Percentiles rank a stretch among this genome's conserved stretches.
Conservation (phyloP, 1,140 invertebrate genomes). For the Microplitis mediator region DNA sequence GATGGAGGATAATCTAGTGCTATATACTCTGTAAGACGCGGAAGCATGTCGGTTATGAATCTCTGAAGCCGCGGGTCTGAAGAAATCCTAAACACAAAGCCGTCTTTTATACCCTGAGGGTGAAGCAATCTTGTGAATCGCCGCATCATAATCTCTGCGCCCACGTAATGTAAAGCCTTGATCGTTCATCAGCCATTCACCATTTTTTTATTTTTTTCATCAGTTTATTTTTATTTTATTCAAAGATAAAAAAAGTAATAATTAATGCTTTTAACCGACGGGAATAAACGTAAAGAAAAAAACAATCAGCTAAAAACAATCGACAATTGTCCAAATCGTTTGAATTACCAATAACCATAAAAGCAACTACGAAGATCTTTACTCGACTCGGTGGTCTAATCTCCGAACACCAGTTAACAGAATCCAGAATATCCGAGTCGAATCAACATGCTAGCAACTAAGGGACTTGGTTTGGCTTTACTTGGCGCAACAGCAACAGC, state of each 20-base stretch:
- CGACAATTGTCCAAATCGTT: not conserved
- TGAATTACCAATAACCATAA: slow-evolving; percentile 27
- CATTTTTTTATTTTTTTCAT: not conserved
- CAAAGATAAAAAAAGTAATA: not conserved
- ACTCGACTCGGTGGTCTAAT: not conserved
- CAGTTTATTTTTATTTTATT: not conserved
- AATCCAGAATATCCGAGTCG: not conserved
- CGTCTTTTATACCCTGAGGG: slow-evolving; percentile 10
- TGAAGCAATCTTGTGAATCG: slow-evolving; percentile 19
- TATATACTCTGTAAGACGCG: not conserved
- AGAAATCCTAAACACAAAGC: slow-evolving; percentile 20
- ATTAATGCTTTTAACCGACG: not conserved
- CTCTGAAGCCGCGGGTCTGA: not conserved
- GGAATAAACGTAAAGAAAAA: not conserved
- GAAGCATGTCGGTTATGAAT: slow-evolving; percentile 19
- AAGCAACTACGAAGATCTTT: slow-evolving; percentile 12
- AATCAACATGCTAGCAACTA: not conserved
- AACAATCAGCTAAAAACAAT: not conserved
- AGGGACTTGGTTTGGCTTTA: not conserved
- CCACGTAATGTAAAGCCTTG: not conserved
- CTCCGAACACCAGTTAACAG: not conserved
- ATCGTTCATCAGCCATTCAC: slow-evolving; percentile 14
- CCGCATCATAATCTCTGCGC: slow-evolving; percentile 12
- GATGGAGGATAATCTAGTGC: slow-evolving; percentile 7
- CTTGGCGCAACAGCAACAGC: too few species aligned